Percentiles rank a stretch among this genome's conserved stretches.
phyloP scores from a whole-genome alignment of 1,140 invertebrate genomes.

The Agrypnia vestita region DNA sequence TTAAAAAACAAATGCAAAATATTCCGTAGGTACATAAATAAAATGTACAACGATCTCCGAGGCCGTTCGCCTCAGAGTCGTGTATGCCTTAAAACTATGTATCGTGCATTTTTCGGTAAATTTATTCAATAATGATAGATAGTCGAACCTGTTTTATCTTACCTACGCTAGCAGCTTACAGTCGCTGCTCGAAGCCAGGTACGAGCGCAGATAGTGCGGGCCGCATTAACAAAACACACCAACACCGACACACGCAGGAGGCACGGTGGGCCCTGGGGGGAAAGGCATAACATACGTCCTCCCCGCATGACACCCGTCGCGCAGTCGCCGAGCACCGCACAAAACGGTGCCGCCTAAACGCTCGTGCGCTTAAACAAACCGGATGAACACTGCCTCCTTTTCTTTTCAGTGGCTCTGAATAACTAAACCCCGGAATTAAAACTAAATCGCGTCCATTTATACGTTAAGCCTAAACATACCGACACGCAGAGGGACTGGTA shows the following conservation, averaged over 20 bases:
- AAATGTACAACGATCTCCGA: conserved; percentile 55
- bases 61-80: conserved; percentile 54
- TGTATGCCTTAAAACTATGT: conserved; percentile 59
- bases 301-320: background rate
- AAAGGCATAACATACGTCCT: background rate
- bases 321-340: background rate
- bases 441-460: conserved; percentile 35
- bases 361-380: background rate
- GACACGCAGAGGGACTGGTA: conserved; percentile 36
- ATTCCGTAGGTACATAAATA: conserved; percentile 33
- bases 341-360: background rate
- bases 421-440: background rate
- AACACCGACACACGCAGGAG: background rate
- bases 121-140: conserved; percentile 62
- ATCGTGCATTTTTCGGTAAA: conserved; percentile 62
- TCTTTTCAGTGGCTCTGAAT: conserved; percentile 3
- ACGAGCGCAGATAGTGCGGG: conserved; percentile 54
- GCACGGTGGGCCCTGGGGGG: conserved; percentile 17
- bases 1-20: conserved; percentile 22
- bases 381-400: background rate
- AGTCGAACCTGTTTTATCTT: conserved; percentile 62
- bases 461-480: conserved; percentile 30
- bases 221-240: conserved; percentile 58
- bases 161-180: conserved; percentile 59
- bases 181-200: background rate